Evolutionary conservation across 2,888 invertebrate species (phyloP), one percentile per base, ranked within the genome.

Genomic region (Hydrotaea cyrtoneurina): DNA sequence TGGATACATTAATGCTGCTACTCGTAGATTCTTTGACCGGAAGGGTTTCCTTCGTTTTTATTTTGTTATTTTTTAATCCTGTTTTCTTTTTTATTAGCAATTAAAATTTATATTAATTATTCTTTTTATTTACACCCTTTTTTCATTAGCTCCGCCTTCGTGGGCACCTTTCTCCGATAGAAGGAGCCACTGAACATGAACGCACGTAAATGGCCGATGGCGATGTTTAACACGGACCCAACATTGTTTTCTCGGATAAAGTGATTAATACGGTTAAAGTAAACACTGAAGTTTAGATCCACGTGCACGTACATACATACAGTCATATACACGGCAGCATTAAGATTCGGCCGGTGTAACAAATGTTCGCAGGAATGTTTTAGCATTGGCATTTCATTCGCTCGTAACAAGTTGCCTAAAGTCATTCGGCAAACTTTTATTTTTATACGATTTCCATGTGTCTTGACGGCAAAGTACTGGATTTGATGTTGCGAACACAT

Each of bases 91-190:
- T 78, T 72, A 78, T 78, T 69, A 59, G 78, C 69, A 73, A 82
- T 74, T 82, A 82, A 82, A 82, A 74, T 78, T 82, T 78, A 74
- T 66, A 74, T 82, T 78, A 82, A 78, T 78, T 82, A 78, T 74
- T 69, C 46, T 23, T 74, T 78, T 78, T 55, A 73, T 74, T 78
- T 74, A 39, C 69, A 74, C 59, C 82, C 78, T 82, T 74, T 31
- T 66, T 82, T 78, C 59, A 78, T 82, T 78, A 73, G 72, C 57
- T 43, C 64, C 77, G 39, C n/a, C 36, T 66, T 36, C 43, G n/a
- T 2, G 21, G 3, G 4, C 39, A 43, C 8, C 10, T 13, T 66
- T 17, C n/a, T 1, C 17, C 31, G n/a, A 62, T 11, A 17, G 3
- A 36, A 23, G 13, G 19, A 46, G 31, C 31, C 64, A 50, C 3